Conservation (phyloP, 2,797 vertebrate species). For the Erpetoichthys calabaricus region DNA sequence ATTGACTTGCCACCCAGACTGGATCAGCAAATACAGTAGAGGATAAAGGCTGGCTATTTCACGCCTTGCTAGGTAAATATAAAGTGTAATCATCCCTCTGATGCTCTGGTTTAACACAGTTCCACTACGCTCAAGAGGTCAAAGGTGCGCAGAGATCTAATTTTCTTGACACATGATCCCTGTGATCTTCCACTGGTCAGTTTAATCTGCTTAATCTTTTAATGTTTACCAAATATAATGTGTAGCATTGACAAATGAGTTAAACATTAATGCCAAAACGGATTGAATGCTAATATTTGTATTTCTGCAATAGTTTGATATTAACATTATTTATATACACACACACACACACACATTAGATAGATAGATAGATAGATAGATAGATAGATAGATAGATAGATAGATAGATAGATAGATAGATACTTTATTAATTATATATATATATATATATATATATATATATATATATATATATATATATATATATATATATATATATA, state of each 20-base stretch:
- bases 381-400: too few species aligned
- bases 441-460: too few species aligned
- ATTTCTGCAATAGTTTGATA: too few species aligned
- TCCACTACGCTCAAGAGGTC: constrained; percentile 2
- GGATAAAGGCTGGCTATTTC: constrained; percentile 18
- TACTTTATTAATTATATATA: too few species aligned
- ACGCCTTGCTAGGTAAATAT: constrained; percentile 20
- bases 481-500: too few species aligned
- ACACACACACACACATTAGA: too few species aligned
- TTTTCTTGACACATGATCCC: constrained; percentile 10
- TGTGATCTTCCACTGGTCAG: constrained; percentile 8
- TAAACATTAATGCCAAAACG: too few species aligned
- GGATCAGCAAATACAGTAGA: constrained; percentile 14
- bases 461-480: too few species aligned
- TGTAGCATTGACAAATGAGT: not conserved
- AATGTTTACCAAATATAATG: not conserved
- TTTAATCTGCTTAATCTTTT: constrained; percentile 3
- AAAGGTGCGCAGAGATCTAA: constrained; percentile 4
- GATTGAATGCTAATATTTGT: too few species aligned
- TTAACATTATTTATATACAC: too few species aligned
- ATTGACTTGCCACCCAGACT: constrained; percentile 13
- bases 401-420: too few species aligned
- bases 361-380: too few species aligned
- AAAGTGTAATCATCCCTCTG: constrained; percentile 12
- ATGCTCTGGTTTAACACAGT: constrained; percentile 3